phyloP scores from a whole-genome alignment of 2,797 vertebrate genomes.

The Chaetophractus vellerosus region DNA sequence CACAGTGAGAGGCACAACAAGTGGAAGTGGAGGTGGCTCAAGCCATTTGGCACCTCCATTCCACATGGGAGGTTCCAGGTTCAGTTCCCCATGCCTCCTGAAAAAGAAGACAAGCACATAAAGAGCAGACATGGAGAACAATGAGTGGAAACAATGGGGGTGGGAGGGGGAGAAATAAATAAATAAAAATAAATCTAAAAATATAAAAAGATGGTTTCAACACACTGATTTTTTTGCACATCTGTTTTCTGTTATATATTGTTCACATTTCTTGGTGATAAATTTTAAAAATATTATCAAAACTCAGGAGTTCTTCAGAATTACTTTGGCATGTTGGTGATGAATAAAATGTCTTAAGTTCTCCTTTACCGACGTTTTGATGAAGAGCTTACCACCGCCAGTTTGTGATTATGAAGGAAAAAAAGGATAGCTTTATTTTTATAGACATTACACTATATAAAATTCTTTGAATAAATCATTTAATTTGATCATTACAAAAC shows the following conservation, averaged over 20 bases:
- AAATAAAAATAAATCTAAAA: no score
- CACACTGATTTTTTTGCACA: not conserved
- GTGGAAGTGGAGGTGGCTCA: no score
- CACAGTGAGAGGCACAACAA: no score
- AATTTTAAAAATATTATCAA: constrained; percentile 10
- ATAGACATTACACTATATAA: not conserved
- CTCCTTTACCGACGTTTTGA: not conserved
- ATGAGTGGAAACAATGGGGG: no score
- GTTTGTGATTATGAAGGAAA: not conserved
- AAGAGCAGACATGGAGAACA: no score
- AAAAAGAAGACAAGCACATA: no score
- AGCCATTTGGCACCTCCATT: no score
- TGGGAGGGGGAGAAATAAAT: no score
- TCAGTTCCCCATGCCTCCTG: no score
- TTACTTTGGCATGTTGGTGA: not conserved
- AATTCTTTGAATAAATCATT: not conserved
- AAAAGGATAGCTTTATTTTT: not conserved
- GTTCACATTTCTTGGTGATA: not conserved
- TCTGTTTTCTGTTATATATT: constrained; percentile 16
- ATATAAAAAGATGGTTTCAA: not conserved
- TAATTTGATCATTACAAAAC: constrained; percentile 43
- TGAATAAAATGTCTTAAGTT: not conserved
- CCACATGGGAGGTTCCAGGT: no score
- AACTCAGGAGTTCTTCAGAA: not conserved
- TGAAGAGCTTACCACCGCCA: not conserved